phyloP scores from a whole-genome alignment of 2,888 invertebrate species.

The Acleris holmiana region DNA sequence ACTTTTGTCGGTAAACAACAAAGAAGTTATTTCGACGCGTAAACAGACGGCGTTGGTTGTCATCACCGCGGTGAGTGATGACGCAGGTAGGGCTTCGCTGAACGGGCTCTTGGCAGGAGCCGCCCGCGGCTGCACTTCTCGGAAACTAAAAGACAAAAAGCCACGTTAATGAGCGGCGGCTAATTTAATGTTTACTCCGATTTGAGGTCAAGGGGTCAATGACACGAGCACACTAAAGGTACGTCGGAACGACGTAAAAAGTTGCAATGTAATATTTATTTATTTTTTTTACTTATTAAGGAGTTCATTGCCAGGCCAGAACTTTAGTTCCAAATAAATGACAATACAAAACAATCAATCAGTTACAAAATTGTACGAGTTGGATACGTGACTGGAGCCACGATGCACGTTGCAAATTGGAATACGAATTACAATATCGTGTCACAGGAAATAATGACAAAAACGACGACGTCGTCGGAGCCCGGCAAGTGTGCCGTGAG shows the following conservation, averaged over 20 bases:
- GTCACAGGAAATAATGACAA: constrained; percentile 30
- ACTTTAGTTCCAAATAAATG: too few relatives aligned
- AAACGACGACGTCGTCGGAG: constrained; percentile 12
- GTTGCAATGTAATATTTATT: neutral
- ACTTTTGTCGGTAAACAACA: constrained; percentile 10
- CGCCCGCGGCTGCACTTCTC: constrained; percentile 22
- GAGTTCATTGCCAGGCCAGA: too few relatives aligned
- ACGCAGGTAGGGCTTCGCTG: constrained; percentile 10
- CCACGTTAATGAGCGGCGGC: constrained; percentile 18
- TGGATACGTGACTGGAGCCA: constrained; percentile 19
- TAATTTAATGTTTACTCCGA: constrained; percentile 28
- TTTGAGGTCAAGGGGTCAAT: constrained; percentile 36
- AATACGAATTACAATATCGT: constrained; percentile 20
- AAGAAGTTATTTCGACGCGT: constrained; percentile 8
- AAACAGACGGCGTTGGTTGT: constrained; percentile 6
- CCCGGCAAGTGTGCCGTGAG: constrained; percentile 11
- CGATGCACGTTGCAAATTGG: constrained; percentile 12
- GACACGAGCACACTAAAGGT: constrained; percentile 16
- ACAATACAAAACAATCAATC: too few relatives aligned
- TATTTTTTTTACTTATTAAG: too few relatives aligned
- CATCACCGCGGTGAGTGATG: constrained; percentile 25
- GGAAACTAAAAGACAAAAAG: constrained; percentile 16
- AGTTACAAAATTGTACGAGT: too few relatives aligned
- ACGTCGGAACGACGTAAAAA: constrained; percentile 1
- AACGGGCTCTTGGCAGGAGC: constrained; percentile 15